Base-by-base conservation (phyloP, 2,797 vertebrate species). In the Lutjanus campechanus region DNA sequence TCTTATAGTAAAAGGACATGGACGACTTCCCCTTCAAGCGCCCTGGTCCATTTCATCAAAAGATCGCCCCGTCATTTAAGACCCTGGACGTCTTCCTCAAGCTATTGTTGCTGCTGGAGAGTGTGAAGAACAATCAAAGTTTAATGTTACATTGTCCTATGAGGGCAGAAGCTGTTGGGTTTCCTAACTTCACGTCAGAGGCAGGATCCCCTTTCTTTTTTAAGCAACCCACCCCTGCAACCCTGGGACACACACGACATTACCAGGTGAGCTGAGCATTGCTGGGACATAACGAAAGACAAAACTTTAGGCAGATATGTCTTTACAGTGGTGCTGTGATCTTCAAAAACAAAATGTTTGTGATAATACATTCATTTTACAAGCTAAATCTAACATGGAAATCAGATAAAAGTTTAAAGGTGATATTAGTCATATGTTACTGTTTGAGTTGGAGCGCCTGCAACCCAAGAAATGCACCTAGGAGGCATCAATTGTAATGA, bases 201-300 rank as follows among this genome's bases (percentile, higher is more conserved):
- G 3, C 12, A 4, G 93, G 93, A 36, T 93, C 88, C 69, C 59
- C 77, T 69, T 93, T 94, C 79, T 64, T 47, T 67, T 85, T 84
- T 46, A 87, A 81, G 12, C 7, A 92, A 58, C 88, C 92, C 54
- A 73, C 19, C 1, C 61, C 84, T 67, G 77, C 78, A 74, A 90
- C 85, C 41, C 76, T 50, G 19, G 88, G 85, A 70, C 82, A 0
- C 0, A 8, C 2, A 63, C 29, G 67, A 29, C 74, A 74, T 25
- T 86, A 87, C 71, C 77, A 95, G 93, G 93, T 94, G 91, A 93
- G 79, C 40, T 2, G 43, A 47, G 17, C 22, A 60, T 15, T 41
- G 15, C 47, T 55, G 22, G 40, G 29, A 43, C 8, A 41, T 54
- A 47, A 55, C 43, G 12, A 25, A 29, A 49, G n/a, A 25, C 6